Conservation (phyloP, 2,888 invertebrate species). For the Lochmaea crataegi region DNA sequence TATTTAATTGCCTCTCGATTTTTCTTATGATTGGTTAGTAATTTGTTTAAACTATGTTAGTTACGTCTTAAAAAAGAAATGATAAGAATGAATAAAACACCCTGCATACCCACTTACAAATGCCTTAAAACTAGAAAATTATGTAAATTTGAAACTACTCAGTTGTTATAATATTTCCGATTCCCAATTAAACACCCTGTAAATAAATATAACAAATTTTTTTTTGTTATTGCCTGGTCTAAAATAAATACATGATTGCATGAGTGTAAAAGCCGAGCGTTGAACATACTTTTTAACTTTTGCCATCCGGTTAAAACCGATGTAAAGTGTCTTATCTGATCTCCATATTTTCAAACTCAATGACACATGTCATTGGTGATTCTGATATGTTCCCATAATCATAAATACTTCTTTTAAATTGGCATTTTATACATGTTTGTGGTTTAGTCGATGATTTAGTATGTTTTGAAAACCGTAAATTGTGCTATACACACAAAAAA, state of each 20-base stretch:
- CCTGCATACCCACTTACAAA: too few relatives aligned
- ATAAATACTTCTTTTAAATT: slow-evolving; percentile 15
- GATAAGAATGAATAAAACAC: too few relatives aligned
- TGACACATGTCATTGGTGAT: slow-evolving; percentile 9
- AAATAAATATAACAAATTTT: too few relatives aligned
- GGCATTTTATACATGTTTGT: slow-evolving; percentile 3
- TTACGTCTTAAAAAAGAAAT: too few relatives aligned
- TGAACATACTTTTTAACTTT: slow-evolving; percentile 14
- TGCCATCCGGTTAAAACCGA: slow-evolving; percentile 11
- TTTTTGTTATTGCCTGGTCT: not conserved
- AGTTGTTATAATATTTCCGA: too few relatives aligned
- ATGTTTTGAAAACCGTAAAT: not conserved
- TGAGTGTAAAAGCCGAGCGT: slow-evolving; percentile 5
- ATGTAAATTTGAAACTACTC: too few relatives aligned
- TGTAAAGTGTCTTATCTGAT: slow-evolving; percentile 16
- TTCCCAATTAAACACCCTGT: too few relatives aligned
- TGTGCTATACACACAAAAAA: not conserved
- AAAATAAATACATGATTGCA: not conserved
- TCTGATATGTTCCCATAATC: slow-evolving; percentile 16
- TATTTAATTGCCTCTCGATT: too few relatives aligned
- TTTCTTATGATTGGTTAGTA: too few relatives aligned
- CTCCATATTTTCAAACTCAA: slow-evolving; percentile 12
- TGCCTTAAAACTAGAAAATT: too few relatives aligned
- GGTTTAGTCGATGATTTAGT: not conserved
- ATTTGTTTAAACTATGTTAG: too few relatives aligned